These are phyloP conservation scores for rabbit (Oryctolagus cuniculus) DNA, from an alignment of 2,113 vertebrate species.

Conservation along the genomic window mOryCun1.1 NC_091443.1:53682001-53682500, in stretches of 20 bases:
- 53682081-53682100: slow-evolving; percentile 5
- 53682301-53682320: neutral
- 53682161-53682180: neutral
- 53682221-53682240: neutral
- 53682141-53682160: neutral
- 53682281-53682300: neutral
- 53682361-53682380: neutral
- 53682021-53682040: neutral
- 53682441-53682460: too few relatives aligned
- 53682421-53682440: too few relatives aligned
- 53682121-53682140: neutral
- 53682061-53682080: neutral
- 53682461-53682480: too few relatives aligned
- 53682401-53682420: too few relatives aligned
- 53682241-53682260: neutral
- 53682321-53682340: neutral
- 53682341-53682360: neutral
- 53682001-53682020: neutral
- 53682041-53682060: neutral
- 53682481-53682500: too few relatives aligned
- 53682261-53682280: neutral
- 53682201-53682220: neutral
- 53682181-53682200: neutral
- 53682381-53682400: slow-evolving; percentile 5
- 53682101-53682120: neutral